Evolutionary conservation across 2,113 vertebrate species (phyloP).

Genomic region (Ibidorhyncha struthersii): DNA sequence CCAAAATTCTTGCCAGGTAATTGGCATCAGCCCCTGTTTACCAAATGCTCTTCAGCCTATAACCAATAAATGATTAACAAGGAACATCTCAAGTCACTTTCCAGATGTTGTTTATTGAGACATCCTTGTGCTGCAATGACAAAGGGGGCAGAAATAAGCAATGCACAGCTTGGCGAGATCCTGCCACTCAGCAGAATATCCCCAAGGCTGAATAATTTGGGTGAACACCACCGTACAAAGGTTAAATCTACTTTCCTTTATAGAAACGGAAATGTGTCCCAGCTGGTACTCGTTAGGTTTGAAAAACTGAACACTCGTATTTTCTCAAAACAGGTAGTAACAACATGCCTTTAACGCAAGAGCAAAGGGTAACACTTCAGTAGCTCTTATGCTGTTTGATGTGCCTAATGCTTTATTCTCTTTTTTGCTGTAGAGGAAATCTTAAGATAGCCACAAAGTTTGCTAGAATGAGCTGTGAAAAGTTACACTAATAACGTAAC

Average conservation of each 20-base stretch:
- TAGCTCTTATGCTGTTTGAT: slow-evolving; percentile 63
- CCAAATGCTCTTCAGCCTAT: slow-evolving; percentile 51
- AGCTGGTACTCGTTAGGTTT: slow-evolving; percentile 67
- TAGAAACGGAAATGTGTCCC: slow-evolving; percentile 34
- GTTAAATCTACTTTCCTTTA: slow-evolving; percentile 52
- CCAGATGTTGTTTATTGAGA: slow-evolving; percentile 74
- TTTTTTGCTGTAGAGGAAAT: slow-evolving; percentile 63
- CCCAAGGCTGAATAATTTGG: slow-evolving; percentile 59
- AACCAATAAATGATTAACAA: slow-evolving; percentile 66
- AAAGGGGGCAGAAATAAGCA: slow-evolving; percentile 75
- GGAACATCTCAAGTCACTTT: slow-evolving; percentile 57
- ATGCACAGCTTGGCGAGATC: slow-evolving; percentile 8
- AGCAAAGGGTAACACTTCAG: slow-evolving; percentile 69
- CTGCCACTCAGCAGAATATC: slow-evolving; percentile 47
- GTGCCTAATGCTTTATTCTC: slow-evolving; percentile 62
- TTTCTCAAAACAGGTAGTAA: slow-evolving; percentile 70
- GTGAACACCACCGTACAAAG: slow-evolving; percentile 48
- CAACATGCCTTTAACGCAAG: slow-evolving; percentile 73
- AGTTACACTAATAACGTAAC: slow-evolving; percentile 42
- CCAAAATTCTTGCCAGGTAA: slow-evolving; percentile 43
- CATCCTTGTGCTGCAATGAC: slow-evolving; percentile 70
- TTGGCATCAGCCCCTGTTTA: slow-evolving; percentile 38
- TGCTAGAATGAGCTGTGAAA: slow-evolving; percentile 61
- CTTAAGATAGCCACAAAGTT: slow-evolving; percentile 55
- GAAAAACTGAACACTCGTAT: slow-evolving; percentile 45